phyloP scores from a whole-genome alignment of 2,113 vertebrate genomes.

The Crotophaga sulcirostris region DNA sequence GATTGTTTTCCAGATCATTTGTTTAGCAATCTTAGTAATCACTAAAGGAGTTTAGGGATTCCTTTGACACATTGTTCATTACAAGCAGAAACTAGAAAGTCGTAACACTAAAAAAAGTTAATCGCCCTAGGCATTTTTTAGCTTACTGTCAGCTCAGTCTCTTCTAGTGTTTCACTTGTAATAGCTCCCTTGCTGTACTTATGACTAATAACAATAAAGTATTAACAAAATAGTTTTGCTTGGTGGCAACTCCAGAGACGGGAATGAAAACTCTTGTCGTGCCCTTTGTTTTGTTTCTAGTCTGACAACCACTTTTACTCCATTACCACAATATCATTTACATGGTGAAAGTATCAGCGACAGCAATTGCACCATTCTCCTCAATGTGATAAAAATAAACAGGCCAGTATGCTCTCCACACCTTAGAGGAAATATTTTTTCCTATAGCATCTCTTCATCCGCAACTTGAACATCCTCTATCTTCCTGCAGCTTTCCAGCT shows the following conservation, averaged over 20 bases:
- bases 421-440: background rate
- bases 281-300: background rate
- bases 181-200: conserved; percentile 18
- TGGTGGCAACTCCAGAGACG: background rate
- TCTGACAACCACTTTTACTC: background rate
- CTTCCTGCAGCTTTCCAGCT: background rate
- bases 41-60: conserved; percentile 16
- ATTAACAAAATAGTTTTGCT: conserved; percentile 41
- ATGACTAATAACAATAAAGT: conserved; percentile 54
- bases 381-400: background rate
- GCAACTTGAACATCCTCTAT: background rate
- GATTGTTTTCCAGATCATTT: background rate
- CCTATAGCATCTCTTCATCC: background rate
- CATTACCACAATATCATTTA: background rate
- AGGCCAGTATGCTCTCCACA: background rate
- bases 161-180: conserved; percentile 29
- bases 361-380: background rate
- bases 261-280: background rate
- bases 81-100: conserved; percentile 44
- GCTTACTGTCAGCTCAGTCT: conserved; percentile 45
- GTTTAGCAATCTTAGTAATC: background rate
- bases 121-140: conserved; percentile 50
- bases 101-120: background rate
- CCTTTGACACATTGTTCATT: conserved; percentile 21
- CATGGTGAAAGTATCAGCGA: background rate